Conservation (phyloP, 2,888 invertebrate genomes). For the Tetragonisca angustula region DNA sequence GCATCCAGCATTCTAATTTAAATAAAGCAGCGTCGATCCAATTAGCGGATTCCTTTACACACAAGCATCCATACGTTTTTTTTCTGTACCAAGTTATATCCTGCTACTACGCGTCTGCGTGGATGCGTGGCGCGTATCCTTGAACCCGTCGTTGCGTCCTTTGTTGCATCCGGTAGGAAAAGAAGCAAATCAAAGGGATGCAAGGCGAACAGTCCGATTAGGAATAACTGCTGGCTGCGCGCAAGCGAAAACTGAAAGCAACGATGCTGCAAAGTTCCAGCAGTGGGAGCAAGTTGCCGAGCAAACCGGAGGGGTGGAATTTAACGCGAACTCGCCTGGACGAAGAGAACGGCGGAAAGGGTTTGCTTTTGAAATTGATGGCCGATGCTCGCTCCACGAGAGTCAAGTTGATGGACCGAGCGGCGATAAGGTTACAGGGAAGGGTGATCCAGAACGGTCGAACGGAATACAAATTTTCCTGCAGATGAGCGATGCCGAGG, state of each 20-base stretch:
- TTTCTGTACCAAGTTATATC: too few species aligned
- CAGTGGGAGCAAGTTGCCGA: conserved; percentile 20
- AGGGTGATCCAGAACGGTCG: conserved; percentile 71
- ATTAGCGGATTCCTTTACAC: conserved; percentile 35
- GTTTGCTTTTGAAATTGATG: conserved; percentile 78
- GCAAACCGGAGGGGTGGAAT: conserved; percentile 20
- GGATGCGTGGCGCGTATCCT: neutral
- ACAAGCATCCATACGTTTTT: neutral
- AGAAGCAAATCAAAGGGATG: neutral
- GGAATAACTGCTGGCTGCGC: neutral
- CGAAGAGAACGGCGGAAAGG: conserved; percentile 38
- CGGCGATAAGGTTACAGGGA: conserved; percentile 77
- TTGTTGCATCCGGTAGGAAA: conserved; percentile 7
- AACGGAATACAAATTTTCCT: conserved; percentile 78
- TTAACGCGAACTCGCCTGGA: conserved; percentile 28
- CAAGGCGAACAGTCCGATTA: conserved; percentile 21
- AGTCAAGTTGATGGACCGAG: conserved; percentile 80
- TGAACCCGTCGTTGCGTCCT: conserved; percentile 19
- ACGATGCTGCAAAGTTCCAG: conserved; percentile 41
- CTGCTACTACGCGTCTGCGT: neutral
- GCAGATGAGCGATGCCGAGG: conserved; percentile 76
- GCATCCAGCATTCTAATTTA: conserved; percentile 16
- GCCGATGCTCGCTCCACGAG: conserved; percentile 72
- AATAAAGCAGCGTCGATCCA: conserved; percentile 27
- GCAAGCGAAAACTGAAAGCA: conserved; percentile 14